A percentile compares a stretch with the other conserved stretches of the same genome.
phyloP scores from a whole-genome alignment of 2,888 invertebrate species.

The Chironomus riparius region DNA sequence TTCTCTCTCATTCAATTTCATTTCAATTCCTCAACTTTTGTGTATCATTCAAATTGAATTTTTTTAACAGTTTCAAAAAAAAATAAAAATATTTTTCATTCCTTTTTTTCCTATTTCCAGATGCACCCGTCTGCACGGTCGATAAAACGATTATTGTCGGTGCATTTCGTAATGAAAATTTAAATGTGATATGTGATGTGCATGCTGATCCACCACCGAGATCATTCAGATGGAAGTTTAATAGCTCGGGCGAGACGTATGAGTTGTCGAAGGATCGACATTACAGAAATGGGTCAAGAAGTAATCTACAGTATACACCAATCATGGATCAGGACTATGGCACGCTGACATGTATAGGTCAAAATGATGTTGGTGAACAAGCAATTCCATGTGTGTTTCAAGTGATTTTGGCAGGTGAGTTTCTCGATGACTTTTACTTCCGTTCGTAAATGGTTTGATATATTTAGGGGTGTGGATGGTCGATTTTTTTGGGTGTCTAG shows the following conservation, averaged over 20 bases:
- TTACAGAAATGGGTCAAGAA: constrained; percentile 62
- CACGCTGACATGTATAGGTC: constrained; percentile 76
- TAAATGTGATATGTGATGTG: constrained; percentile 80
- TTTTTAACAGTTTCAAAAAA: too few relatives aligned
- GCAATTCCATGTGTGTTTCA: constrained; percentile 78
- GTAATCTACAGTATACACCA: constrained; percentile 56
- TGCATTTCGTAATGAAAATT: constrained; percentile 76
- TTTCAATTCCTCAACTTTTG: background rate
- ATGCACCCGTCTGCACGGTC: constrained; percentile 70
- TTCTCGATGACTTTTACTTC: background rate
- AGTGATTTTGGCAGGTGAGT: constrained; percentile 77
- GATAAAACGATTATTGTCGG: constrained; percentile 76
- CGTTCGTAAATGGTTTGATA: background rate
- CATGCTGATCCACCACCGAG: constrained; percentile 87
- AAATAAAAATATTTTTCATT: constrained; percentile 30
- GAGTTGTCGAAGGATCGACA: constrained; percentile 72
- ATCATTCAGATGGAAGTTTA: constrained; percentile 88
- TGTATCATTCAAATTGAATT: background rate
- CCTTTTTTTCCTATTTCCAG: constrained; percentile 46
- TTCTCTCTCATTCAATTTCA: too few relatives aligned
- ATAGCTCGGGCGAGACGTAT: constrained; percentile 82
- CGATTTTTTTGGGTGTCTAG: too few relatives aligned
- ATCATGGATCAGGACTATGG: constrained; percentile 71
- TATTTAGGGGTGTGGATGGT: background rate
- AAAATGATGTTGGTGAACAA: constrained; percentile 75